Evolutionary conservation across 2,888 invertebrate species (phyloP), one percentile per base, ranked within the genome.

Genomic region (Bibio marci): DNA sequence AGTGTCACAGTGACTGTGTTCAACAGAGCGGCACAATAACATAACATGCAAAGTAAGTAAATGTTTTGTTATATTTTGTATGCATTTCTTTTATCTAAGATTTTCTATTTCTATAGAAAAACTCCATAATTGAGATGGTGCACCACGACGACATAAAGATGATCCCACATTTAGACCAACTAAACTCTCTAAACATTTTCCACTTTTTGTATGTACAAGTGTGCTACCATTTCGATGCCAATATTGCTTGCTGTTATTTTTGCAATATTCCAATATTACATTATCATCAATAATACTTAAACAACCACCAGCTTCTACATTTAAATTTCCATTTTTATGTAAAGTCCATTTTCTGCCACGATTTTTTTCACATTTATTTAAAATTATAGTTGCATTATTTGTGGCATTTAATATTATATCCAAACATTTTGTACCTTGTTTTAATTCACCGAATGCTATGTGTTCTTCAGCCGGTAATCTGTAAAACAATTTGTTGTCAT

Each of bases 51-150:
- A n/a, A n/a, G n/a, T n/a, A n/a, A n/a, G n/a, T n/a, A n/a, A n/a
- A n/a, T n/a, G n/a, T n/a, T n/a, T n/a, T n/a, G n/a, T n/a, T n/a
- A n/a, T n/a, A n/a, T n/a, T n/a, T n/a, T n/a, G n/a, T n/a, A n/a
- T n/a, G n/a, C n/a, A n/a, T n/a, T n/a, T n/a, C n/a, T n/a, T n/a
- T n/a, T n/a, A n/a, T n/a, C n/a, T n/a, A 6, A 22, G 8, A 6
- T 37, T 41, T 43, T 55, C 50, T 39, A 59, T 47, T 47, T 62
- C 59, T 42, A 57, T 50, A 32, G 55, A 49, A 49, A 60, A 61
- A 43, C 53, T 54, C 53, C 61, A 60, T 19, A 58, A 49, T 47
- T 61, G 59, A 12, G 57, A 52, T 1, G 52, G 43, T 3, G 56
- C 55, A 18, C 48, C 50, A 8, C 46, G 46, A 3, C 59, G 49